Evolutionary conservation across 2,888 invertebrate genomes (phyloP), one percentile per base, ranked within the genome.

Genomic region (Lucinisca nassula): DNA sequence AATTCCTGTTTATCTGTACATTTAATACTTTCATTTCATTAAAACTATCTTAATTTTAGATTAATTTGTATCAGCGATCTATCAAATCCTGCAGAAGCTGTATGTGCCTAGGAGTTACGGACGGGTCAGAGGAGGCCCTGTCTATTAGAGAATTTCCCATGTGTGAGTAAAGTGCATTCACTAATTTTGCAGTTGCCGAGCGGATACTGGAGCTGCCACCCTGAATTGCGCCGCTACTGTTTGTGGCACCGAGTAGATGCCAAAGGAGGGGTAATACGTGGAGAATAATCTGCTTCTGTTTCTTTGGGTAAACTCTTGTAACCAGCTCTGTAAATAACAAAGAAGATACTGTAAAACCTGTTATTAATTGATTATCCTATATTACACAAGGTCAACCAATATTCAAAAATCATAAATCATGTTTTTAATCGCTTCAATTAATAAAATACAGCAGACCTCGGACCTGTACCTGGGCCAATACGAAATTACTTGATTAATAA

Each of bases 211-310:
- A 92, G 58, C 92, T 92, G 17, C 94, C 94, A 8, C 94, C 95
- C 37, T 93, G 94, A 24, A 94, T 83, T 27, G 93, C 92, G 14
- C 94, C 94, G 78, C 94, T 94, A 82, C 93, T 92, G 84, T 94
- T 93, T 58, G 93, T 92, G 32, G 93, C 91, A 37, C 93, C 93
- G 1, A 95, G 91, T 38, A 95, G 92, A 81, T 95, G 95, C 95
- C 96, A 96, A 40, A 96, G 85, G 24, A 96, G 90, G 0, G 96
- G 96, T 77, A 96, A 92, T 21, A 95, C 95, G 90, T 96, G 96
- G 76, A 96, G 91, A 21, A 94, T 92, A 24, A 96, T 93, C 82
- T 93, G 95, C 80, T 96, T 96, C 74, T 95, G 95, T 85, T 95
- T 96, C 79, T 93, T 92, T 17, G 93, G 93, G 82, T 95, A 95